Evolutionary conservation across 2,113 vertebrate genomes (phyloP), one percentile per base, ranked within the genome.

Genomic region (Myotis yumanensis): DNA sequence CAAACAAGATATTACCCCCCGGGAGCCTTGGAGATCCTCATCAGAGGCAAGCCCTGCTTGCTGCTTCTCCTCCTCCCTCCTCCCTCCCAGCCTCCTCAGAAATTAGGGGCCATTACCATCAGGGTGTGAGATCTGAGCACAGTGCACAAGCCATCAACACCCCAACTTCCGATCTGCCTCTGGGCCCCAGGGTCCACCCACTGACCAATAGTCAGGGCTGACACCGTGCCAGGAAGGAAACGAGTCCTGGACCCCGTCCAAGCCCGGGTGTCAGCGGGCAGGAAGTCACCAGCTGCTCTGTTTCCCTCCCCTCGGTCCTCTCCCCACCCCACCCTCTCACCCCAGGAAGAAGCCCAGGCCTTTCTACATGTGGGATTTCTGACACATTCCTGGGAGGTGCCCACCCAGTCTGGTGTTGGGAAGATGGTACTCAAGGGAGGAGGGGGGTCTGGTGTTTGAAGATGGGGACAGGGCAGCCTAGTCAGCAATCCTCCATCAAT

Each of bases 91-190:
- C 25, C 62, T 64, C 46, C 57, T 64, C 40, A 10, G 89, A 94
- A 96, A 96, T 96, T 93, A 97, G 71, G 76, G 95, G 91, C 94
- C 89, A 86, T 95, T 77, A 94, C 68, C 86, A 93, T 90, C 84
- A 94, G 35, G 81, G 83, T 69, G 66, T 89, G 86, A 93, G 91
- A 96, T 94, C 77, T 88, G 92, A 82, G 77, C 72, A 51, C 22
- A 37, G 51, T 6, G 0, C 68, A 46, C 25, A 80, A 59, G 32
- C 62, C 66, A 84, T 59, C 54, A 71, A 48, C 94, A 95, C 79
- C 59, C 23, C 35, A 16, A 76, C 66, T 89, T 72, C 91, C 32
- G 57, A 11, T 35, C 71, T 64, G 85, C 79, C 91, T 59, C 6
- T 48, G 37, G 62, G 48, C 73, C 79, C 83, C 89, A 86, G 86